phyloP scores from a whole-genome alignment of 2,797 vertebrate genomes.

The Prunella strophiata region DNA sequence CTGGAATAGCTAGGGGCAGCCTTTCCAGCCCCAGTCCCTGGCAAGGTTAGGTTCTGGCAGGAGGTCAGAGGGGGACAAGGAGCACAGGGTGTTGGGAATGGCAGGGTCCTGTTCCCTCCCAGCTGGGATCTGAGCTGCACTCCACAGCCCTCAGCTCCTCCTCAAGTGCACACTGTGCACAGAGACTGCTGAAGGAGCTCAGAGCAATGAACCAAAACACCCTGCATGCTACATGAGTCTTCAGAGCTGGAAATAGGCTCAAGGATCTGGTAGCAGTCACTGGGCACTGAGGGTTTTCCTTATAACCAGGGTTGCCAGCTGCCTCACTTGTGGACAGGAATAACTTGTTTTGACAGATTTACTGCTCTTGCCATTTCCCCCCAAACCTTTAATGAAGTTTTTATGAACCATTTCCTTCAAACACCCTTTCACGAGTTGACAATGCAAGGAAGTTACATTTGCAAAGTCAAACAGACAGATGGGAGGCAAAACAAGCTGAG shows the following conservation, averaged over 20 bases:
- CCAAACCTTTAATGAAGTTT: conserved; percentile 39
- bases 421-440: conserved; percentile 40
- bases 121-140: neutral
- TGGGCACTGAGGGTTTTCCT: neutral
- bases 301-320: neutral
- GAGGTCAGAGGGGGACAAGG: neutral
- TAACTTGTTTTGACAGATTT: conserved; percentile 57
- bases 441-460: conserved; percentile 64
- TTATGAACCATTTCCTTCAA: conserved; percentile 60
- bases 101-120: neutral
- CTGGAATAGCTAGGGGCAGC: neutral
- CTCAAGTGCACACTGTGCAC: neutral
- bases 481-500: conserved; percentile 55
- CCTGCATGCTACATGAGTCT: neutral
- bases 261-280: neutral
- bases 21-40: neutral
- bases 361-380: conserved; percentile 24
- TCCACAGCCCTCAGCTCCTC: neutral
- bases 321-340: conserved; percentile 23
- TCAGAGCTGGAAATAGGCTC: neutral
- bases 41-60: neutral
- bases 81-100: neutral
- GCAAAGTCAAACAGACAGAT: conserved; percentile 46
- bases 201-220: neutral
- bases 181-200: neutral